A percentile compares a stretch with the other conserved stretches of the same genome.
These are phyloP conservation scores for Glaucomys volans DNA, from an alignment of 2,113 vertebrate species.

Conservation along the genomic window DNA sequence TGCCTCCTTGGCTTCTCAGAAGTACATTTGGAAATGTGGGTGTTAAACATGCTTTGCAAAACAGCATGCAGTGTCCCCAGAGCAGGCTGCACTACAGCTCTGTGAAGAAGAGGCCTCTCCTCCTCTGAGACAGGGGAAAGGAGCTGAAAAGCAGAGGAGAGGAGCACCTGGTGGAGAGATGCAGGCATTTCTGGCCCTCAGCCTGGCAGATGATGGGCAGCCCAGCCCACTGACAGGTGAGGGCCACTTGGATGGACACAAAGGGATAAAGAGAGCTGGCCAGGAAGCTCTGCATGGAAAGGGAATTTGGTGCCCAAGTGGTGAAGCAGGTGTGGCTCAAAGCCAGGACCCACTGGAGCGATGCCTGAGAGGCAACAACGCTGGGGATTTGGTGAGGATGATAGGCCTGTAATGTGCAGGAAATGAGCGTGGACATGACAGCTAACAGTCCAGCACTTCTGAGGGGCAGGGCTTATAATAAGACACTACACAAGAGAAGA, in stretches of 20 bases:
- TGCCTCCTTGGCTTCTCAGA: neutral
- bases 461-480: neutral
- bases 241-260: neutral
- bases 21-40: neutral
- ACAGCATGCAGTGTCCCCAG: neutral
- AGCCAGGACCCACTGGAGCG: accelerated
- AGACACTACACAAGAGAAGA: neutral
- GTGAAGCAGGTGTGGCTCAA: neutral
- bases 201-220: neutral
- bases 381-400: too few species aligned
- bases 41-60: neutral
- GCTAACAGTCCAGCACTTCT: accelerated
- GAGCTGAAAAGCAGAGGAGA: neutral
- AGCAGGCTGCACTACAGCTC: too few species aligned
- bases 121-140: neutral
- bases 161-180: neutral
- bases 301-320: neutral
- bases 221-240: neutral
- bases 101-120: neutral
- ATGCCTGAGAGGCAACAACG: neutral
- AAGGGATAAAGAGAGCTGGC: too few species aligned
- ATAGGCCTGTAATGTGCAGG: too few species aligned
- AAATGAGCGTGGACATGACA: neutral
- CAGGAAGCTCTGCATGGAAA: neutral
- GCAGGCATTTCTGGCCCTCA: neutral